These are phyloP conservation scores for Apteryx mantelli DNA, from an alignment of 2,113 vertebrate species.

Conservation along the genomic window DNA sequence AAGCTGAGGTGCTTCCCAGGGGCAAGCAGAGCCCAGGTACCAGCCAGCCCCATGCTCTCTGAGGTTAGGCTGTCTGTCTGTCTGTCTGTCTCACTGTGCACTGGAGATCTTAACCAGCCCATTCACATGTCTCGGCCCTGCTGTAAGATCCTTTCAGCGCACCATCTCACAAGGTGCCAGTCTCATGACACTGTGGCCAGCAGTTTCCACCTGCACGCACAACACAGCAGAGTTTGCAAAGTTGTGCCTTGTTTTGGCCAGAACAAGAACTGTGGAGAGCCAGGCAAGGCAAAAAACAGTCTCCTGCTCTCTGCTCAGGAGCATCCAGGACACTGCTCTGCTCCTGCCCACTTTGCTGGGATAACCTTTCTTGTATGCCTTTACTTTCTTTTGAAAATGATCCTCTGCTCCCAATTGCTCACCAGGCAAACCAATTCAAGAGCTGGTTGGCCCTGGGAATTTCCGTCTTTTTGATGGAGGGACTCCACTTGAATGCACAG, in stretches of 20 bases:
- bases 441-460: background rate
- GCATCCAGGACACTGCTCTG: background rate
- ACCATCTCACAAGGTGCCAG: accelerated
- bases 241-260: background rate
- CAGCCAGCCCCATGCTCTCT: background rate
- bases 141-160: background rate
- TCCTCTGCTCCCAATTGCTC: background rate
- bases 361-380: background rate
- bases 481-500: background rate
- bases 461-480: background rate
- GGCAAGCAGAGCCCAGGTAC: background rate
- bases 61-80: background rate
- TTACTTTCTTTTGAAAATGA: background rate
- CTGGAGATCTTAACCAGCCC: background rate
- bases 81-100: background rate
- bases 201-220: background rate
- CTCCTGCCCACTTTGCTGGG: accelerated
- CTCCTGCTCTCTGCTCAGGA: background rate
- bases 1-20: background rate
- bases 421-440: slow-evolving; percentile 5
- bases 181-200: background rate
- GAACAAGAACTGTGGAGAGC: background rate
- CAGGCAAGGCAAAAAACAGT: background rate
- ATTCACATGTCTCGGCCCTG: accelerated
- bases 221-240: background rate